Base-by-base conservation (phyloP, 2,888 invertebrate species). In the Timema cristinae region DNA sequence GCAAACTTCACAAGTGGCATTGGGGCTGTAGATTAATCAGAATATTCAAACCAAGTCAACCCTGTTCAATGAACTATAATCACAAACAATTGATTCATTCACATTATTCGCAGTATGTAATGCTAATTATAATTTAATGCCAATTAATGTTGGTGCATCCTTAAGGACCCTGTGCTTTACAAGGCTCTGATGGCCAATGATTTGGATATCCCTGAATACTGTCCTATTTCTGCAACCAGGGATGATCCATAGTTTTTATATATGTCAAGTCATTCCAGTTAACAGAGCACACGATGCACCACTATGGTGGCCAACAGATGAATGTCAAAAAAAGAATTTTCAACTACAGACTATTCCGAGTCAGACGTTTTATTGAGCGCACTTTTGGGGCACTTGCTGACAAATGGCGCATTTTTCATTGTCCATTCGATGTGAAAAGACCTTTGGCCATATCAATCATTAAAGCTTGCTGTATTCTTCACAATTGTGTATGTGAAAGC, bases 341-440 rank as follows among this genome's bases (percentile, higher is more conserved):
- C 13, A 16, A 16, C 8, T 63, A 63, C 16, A 63, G 15, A 63
- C 2, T 63, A 15, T 63, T 16, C 16, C 7, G 63, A 13, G 63
- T 48, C 32, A 63, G 63, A 16, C 16, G 63, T 10, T 63, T 10
- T 32, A 63, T 63, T 63, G 15, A 63, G 13, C 6, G 63, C 32
- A 63, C 63, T 6, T 63, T 63, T 15, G 63, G 16, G 47, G 48
- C 16, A 63, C 16, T 63, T 6, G 16, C 13, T 63, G 48, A 63
- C 13, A 63, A 15, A 15, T 63, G 63, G 63, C 63, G 63, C 7
- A 63, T 63, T 63, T 63, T 63, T 48, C 59, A 59, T 32, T 6
- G 59, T 8, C 59, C 0, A 9, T 59, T 59, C n/a, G 6, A 59
- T 59, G 4, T 59, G n/a, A 59, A 59, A 32, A 59, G n/a, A 32